Percentiles rank a stretch among this genome's conserved stretches.
phyloP scores from a whole-genome alignment of 1,140 invertebrate genomes.

The Octopus bimaculoides region DNA sequence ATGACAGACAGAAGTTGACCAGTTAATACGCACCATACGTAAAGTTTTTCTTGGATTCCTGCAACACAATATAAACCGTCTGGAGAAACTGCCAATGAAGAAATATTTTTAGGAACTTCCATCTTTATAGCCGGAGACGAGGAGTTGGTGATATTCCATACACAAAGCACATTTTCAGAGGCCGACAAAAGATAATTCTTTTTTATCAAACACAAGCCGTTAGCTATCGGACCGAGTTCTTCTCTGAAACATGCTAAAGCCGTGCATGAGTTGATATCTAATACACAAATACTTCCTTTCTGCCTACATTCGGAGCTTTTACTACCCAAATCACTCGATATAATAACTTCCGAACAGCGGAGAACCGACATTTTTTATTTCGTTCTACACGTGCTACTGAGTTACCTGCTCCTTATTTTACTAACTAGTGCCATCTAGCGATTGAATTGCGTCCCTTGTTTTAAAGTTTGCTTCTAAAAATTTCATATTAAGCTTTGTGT shows the following conservation, averaged over 20 bases:
- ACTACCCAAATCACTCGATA: background rate
- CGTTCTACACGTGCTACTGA: no score
- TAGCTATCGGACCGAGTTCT: background rate
- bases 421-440: no score
- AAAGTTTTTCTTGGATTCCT: constrained; percentile 77
- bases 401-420: no score
- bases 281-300: background rate
- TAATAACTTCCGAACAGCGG: background rate
- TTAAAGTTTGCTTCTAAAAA: no score
- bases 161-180: background rate
- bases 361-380: no score
- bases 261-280: background rate
- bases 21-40: constrained; percentile 74
- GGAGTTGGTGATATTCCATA: background rate
- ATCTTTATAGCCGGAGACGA: constrained; percentile 51
- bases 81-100: constrained; percentile 67
- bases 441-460: no score
- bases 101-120: constrained; percentile 74
- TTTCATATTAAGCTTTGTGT: no score
- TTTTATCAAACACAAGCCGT: background rate
- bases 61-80: constrained; percentile 72
- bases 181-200: background rate
- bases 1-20: constrained; percentile 73
- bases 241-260: background rate
- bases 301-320: background rate